These are phyloP conservation scores for Perca schrenkii DNA, from an alignment of 2,113 vertebrate genomes.

Conservation along the genomic window DNA sequence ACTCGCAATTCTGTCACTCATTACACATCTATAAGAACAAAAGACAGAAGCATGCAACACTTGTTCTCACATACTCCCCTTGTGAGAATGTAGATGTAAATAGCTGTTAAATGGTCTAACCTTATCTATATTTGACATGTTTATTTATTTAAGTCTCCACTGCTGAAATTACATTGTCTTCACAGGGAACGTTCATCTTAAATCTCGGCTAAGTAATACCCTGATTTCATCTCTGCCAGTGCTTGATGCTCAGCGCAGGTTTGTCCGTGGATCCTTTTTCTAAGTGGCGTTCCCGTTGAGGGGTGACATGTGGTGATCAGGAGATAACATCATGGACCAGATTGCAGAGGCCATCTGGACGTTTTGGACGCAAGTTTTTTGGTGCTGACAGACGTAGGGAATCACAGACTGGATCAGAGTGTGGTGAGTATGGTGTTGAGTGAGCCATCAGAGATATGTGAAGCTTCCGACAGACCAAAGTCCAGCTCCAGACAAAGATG, in stretches of 20 bases:
- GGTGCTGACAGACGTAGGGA: constrained; percentile 56
- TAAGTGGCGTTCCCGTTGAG: constrained; percentile 30
- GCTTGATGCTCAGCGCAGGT: not conserved
- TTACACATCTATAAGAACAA: constrained; percentile 31
- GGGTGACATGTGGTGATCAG: constrained; percentile 78
- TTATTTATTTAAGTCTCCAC: not conserved
- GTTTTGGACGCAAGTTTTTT: constrained; percentile 73
- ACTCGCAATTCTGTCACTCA: constrained; percentile 40
- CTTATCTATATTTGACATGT: not conserved
- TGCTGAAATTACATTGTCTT: constrained; percentile 3
- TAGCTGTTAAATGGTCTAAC: not conserved
- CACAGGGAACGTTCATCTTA: not conserved
- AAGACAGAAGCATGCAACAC: not conserved
- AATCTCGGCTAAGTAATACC: not conserved
- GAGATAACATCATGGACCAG: constrained; percentile 82
- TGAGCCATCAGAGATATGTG: constrained; percentile 49
- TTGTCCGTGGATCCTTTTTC: not conserved
- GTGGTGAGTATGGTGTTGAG: constrained; percentile 37
- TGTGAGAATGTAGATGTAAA: not conserved
- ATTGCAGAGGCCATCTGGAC: constrained; percentile 91
- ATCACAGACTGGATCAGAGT: constrained; percentile 55
- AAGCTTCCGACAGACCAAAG: constrained; percentile 20
- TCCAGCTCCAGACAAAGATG: constrained; percentile 3
- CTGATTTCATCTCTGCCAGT: constrained; percentile 5
- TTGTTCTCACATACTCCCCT: not conserved